phyloP scores from a whole-genome alignment of 2,888 invertebrate genomes.

The Eurytoma adleriae region DNA sequence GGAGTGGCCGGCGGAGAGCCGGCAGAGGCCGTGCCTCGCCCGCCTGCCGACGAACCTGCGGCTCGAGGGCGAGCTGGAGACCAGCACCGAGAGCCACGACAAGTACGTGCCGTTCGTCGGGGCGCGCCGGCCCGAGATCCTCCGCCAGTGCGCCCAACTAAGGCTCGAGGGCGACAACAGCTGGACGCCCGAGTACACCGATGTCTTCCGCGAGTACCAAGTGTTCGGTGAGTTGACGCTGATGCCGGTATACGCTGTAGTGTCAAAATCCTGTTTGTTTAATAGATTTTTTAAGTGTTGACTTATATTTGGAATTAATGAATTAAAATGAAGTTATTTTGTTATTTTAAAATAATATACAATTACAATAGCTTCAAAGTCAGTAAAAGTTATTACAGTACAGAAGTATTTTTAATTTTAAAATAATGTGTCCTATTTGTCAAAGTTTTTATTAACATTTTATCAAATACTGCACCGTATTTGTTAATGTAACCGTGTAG shows the following conservation, averaged over 20 bases:
- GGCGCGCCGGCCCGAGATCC: slow-evolving; percentile 73
- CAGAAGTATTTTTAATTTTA: no score
- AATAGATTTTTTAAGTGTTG: no score
- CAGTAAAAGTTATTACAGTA: no score
- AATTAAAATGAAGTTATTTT: no score
- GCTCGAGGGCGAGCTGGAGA: slow-evolving; percentile 77
- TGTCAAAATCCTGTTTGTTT: neutral
- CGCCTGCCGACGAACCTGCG: slow-evolving; percentile 76
- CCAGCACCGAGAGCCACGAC: slow-evolving; percentile 76
- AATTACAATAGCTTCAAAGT: no score
- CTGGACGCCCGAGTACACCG: slow-evolving; percentile 76
- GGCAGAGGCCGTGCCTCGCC: slow-evolving; percentile 73
- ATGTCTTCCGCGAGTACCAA: slow-evolving; percentile 69
- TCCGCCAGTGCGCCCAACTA: slow-evolving; percentile 75
- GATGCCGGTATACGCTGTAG: neutral
- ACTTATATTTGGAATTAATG: no score
- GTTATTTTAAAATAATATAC: no score
- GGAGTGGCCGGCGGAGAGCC: slow-evolving; percentile 42
- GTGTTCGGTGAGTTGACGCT: slow-evolving; percentile 3
- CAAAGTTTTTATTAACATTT: no score
- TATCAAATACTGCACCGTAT: no score
- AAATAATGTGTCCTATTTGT: no score
- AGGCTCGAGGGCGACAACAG: slow-evolving; percentile 77
- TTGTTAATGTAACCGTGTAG: no score
- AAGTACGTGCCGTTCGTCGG: slow-evolving; percentile 75